phyloP scores from a whole-genome alignment of 2,113 vertebrate genomes.

The Symphodus melops region DNA sequence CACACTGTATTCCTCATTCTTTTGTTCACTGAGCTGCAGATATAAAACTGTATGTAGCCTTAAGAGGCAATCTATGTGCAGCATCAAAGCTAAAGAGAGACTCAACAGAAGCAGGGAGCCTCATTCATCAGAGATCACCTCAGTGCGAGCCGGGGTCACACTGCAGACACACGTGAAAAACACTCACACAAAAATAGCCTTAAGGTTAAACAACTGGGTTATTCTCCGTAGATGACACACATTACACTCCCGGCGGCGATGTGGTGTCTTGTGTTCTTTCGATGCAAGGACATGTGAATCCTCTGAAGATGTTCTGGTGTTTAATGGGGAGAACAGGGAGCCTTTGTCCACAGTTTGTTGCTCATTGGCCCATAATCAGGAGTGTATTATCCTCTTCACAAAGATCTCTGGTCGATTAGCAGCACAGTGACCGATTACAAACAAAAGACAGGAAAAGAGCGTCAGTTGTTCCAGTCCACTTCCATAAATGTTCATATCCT shows the following conservation, averaged over 20 bases:
- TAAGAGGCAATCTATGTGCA: constrained; percentile 46
- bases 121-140: constrained; percentile 58
- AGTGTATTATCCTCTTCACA: constrained; percentile 35
- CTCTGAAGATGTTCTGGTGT: constrained; percentile 22
- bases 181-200: constrained; percentile 26
- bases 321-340: constrained; percentile 38
- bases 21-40: constrained; percentile 60
- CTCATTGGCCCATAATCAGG: constrained; percentile 18
- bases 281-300: constrained; percentile 32
- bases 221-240: constrained; percentile 20
- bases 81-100: constrained; percentile 54
- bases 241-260: constrained; percentile 13
- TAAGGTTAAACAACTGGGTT: constrained; percentile 34
- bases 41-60: constrained; percentile 31
- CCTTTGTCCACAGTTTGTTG: constrained; percentile 61
- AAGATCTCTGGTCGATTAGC: constrained; percentile 49
- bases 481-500: constrained; percentile 42
- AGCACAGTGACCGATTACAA: constrained; percentile 48
- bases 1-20: constrained; percentile 28
- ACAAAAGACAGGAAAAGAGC: constrained; percentile 23
- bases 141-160: constrained; percentile 22
- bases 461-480: constrained; percentile 48
- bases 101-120: constrained; percentile 57
- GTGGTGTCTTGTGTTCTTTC: neutral
- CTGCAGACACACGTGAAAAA: constrained; percentile 17